Evolutionary conservation across 2,113 vertebrate genomes (phyloP), one percentile per base, ranked within the genome.

Genomic region (Pelobates fuscus): DNA sequence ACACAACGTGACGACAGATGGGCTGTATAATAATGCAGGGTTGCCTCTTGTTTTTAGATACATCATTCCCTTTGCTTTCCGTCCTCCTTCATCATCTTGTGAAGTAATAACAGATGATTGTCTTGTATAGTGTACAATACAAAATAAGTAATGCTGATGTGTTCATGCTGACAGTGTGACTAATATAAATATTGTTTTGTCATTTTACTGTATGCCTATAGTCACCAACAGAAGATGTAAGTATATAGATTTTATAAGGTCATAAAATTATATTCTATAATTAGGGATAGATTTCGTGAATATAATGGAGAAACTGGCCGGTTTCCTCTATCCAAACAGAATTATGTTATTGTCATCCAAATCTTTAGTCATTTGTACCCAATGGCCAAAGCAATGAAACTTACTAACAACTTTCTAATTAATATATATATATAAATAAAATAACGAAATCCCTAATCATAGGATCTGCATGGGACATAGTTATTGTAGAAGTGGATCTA

Each of bases 151-250:
- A n/a, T n/a, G n/a, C n/a, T n/a, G n/a, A n/a, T n/a, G n/a, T n/a
- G n/a, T n/a, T n/a, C n/a, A n/a, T n/a, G n/a, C n/a, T n/a, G n/a
- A n/a, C n/a, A n/a, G n/a, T n/a, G n/a, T n/a, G n/a, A n/a, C n/a
- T n/a, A n/a, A n/a, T n/a, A 77, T 83, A 70, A 67, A 81, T 5
- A 6, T 82, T 76, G 67, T 11, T 66, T 71, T 80, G 57, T 7
- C 0, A 78, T 65, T 75, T 67, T 76, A 59, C 12, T 24, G 26
- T 78, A 79, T 82, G 77, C 58, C 15, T 30, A 14, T 77, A 84
- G 79, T 73, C 71, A 49, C 11, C 68, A 80, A 55, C 78, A 75
- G 82, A 85, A 80, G 49, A 77, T 70, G 73, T 84, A 81, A 82
- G 83, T 83, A 83, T 15, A 0, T 71, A 61, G 69, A n/a, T 26